Base-by-base conservation (phyloP, 2,888 invertebrate genomes). In the Nipponacmea schrenckii region DNA sequence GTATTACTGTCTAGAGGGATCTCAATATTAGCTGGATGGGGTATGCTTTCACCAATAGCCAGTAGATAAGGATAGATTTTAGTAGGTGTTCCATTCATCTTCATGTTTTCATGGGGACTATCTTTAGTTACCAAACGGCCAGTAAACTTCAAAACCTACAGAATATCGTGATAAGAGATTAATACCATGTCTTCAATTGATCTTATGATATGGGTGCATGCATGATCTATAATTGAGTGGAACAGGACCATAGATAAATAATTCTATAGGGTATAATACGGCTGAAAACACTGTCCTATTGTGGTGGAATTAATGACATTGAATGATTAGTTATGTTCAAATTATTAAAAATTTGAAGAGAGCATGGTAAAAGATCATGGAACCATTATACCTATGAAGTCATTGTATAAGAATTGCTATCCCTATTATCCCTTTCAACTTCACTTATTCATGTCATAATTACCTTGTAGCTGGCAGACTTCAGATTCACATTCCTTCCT, bases 381-480 rank as follows among this genome's bases (percentile, higher is more conserved):
- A n/a, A n/a, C n/a, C n/a, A n/a, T n/a, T n/a, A n/a, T n/a, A n/a
- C n/a, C n/a, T 31, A 5, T 31, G 31, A 31, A 31, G 31, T 31
- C n/a, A n/a, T n/a, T n/a, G n/a, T n/a, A n/a, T n/a, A n/a, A n/a
- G n/a, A n/a, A n/a, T n/a, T n/a, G n/a, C n/a, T n/a, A n/a, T n/a
- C n/a, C n/a, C n/a, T n/a, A n/a, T 31, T 7, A 31, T 31, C 31
- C 31, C 31, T 2, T 31, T 4, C 2, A 31, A 12, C 31, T 5
- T 1, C 44, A 15, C 4, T 0, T 12, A 10, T 0, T 39, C 17
- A 17, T 20, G 8, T 10, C 15, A 48, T n/a, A 64, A n/a, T 20
- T 90, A 96, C 97, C 94, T 98, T 98, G 89, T 96, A 97, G 1
- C 95, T 93, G 72, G 97, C 97, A 74, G 97, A 96, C 90, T 98